Conservation (phyloP, 2,888 invertebrate genomes). For the Pyralis farinalis region DNA sequence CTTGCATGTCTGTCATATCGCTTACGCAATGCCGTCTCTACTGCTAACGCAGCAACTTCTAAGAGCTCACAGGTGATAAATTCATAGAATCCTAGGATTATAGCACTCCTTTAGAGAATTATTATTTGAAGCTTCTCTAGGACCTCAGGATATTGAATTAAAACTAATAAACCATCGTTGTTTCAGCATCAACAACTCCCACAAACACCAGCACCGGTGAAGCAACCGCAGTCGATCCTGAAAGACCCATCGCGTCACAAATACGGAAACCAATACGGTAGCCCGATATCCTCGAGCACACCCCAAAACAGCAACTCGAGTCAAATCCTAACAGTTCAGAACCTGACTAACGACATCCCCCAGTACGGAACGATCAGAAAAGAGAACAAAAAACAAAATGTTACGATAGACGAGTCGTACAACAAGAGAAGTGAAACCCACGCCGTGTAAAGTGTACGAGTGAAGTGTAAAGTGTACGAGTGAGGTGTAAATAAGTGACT, state of each 20-base stretch:
- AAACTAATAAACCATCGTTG: conserved; percentile 18
- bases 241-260: conserved; percentile 83
- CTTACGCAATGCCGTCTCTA: too few species aligned
- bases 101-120: too few species aligned
- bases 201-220: conserved; percentile 56
- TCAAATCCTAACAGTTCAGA: conserved; percentile 83
- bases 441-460: conserved; percentile 45
- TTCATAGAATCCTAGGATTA: too few species aligned
- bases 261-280: conserved; percentile 77
- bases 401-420: conserved; percentile 71
- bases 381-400: conserved; percentile 75
- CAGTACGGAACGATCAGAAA: conserved; percentile 77
- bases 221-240: conserved; percentile 83
- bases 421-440: conserved; percentile 71
- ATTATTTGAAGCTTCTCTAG: too few species aligned
- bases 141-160: neutral
- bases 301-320: conserved; percentile 61
- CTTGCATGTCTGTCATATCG: too few species aligned
- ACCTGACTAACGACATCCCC: conserved; percentile 70
- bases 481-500: conserved; percentile 11
- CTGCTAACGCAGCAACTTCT: too few species aligned
- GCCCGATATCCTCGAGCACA: conserved; percentile 64
- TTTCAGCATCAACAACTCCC: conserved; percentile 60
- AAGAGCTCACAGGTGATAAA: too few species aligned
- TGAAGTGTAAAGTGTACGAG: conserved; percentile 16